A percentile compares a stretch with the other conserved stretches of the same genome.
Conservation (phyloP, 2,888 invertebrate genomes). For the Atethmia centrago region DNA sequence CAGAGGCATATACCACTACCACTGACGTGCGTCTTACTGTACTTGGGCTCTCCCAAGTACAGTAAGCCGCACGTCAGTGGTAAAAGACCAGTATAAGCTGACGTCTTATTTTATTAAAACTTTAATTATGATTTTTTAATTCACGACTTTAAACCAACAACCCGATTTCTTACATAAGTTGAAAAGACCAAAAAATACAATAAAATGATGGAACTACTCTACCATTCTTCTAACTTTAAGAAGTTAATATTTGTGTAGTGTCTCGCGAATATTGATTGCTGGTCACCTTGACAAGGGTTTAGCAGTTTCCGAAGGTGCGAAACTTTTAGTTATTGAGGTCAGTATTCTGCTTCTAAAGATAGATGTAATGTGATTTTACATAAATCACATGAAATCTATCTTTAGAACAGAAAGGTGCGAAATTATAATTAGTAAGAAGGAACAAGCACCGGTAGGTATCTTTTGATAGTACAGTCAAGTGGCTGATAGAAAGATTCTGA, state of each 20-base stretch:
- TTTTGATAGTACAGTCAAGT: too few species aligned
- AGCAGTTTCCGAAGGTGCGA: constrained; percentile 68
- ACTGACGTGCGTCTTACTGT: too few species aligned
- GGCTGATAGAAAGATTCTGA: not conserved
- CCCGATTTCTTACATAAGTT: not conserved
- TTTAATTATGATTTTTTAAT: too few species aligned
- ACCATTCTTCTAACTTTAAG: constrained; percentile 29
- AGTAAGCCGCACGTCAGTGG: too few species aligned
- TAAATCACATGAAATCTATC: not conserved
- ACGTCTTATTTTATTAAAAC: too few species aligned
- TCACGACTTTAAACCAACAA: not conserved
- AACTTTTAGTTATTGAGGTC: constrained; percentile 53
- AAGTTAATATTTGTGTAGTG: constrained; percentile 79
- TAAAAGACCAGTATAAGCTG: too few species aligned
- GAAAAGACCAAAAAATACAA: not conserved
- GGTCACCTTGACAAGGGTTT: constrained; percentile 78
- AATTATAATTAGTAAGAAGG: too few species aligned
- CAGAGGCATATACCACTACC: too few species aligned
- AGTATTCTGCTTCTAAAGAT: constrained; percentile 55
- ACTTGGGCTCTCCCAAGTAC: not conserved
- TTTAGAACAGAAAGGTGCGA: not conserved
- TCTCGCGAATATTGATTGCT: constrained; percentile 79
- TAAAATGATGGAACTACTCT: not conserved
- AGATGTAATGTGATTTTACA: constrained; percentile 2
- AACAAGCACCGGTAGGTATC: not conserved